Evolutionary conservation across 1,140 invertebrate genomes (phyloP).

Genomic region (Littorina saxatilis): DNA sequence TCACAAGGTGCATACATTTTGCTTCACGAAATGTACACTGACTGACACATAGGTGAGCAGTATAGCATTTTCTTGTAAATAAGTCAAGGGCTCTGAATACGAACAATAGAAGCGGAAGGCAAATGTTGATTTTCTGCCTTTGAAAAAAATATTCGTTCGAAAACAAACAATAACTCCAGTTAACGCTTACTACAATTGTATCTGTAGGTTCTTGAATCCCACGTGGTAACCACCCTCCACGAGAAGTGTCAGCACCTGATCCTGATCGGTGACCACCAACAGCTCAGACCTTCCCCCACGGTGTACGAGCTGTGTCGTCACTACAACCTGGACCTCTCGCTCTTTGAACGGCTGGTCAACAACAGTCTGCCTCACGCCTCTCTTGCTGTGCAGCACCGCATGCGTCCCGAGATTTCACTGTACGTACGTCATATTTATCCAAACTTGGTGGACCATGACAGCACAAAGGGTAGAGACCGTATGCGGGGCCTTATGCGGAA

Average conservation of each 20-base stretch:
- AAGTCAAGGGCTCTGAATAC: no score
- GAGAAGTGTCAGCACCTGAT: conserved; percentile 86
- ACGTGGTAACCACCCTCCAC: conserved; percentile 78
- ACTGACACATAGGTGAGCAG: no score
- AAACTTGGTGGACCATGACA: conserved; percentile 66
- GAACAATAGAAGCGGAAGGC: no score
- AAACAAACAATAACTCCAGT: no score
- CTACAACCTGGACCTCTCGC: conserved; percentile 69
- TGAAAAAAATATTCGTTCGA: no score
- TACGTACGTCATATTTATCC: conserved; percentile 74
- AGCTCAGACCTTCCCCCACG: conserved; percentile 75
- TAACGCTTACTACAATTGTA: no score
- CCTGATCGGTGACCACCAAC: conserved; percentile 85
- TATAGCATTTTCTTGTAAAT: no score
- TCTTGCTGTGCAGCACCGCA: conserved; percentile 64
- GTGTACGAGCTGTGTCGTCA: conserved; percentile 52
- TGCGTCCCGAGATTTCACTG: conserved; percentile 71
- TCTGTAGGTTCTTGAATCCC: conserved; percentile 60
- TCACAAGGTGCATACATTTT: neutral
- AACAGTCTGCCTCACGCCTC: conserved; percentile 57
- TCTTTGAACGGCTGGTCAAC: conserved; percentile 72
- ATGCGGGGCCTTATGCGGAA: conserved; percentile 70
- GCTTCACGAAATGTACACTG: no score
- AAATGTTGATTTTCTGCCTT: no score
- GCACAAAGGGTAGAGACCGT: conserved; percentile 2